A percentile compares a stretch with the other conserved stretches of the same genome.
These are phyloP conservation scores for Drosophila oshimai DNA, from an alignment of 1,140 invertebrate genomes.

Conservation along the genomic window DNA sequence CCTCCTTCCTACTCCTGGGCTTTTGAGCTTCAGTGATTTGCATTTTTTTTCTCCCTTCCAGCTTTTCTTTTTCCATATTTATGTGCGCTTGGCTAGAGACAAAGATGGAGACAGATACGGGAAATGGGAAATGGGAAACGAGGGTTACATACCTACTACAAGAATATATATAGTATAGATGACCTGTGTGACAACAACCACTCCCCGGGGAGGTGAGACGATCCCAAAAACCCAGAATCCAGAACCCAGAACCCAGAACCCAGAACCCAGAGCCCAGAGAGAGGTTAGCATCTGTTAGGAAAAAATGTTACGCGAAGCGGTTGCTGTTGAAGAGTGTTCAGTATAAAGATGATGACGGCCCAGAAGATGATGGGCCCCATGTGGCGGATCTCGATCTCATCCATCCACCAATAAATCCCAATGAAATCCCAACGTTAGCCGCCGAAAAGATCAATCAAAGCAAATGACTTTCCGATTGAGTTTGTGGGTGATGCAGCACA, in stretches of 20 bases:
- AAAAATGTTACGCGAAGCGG: conserved; percentile 23
- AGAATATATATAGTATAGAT: conserved; percentile 30
- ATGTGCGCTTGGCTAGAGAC: conserved; percentile 58
- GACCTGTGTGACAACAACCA: conserved; percentile 60
- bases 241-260: background rate
- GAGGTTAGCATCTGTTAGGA: conserved; percentile 36
- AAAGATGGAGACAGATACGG: conserved; percentile 44
- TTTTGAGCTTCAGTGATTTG: conserved; percentile 79
- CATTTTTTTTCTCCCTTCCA: conserved; percentile 44
- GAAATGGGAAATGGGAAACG: background rate
- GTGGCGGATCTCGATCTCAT: conserved; percentile 50
- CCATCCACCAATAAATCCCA: no score
- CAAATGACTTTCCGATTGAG: conserved; percentile 13
- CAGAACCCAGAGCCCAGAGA: conserved; percentile 4
- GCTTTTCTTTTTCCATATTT: conserved; percentile 49
- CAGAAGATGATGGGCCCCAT: conserved; percentile 40
- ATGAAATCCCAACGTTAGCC: background rate
- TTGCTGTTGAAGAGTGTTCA: background rate
- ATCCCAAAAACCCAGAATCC: conserved; percentile 31
- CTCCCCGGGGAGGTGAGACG: conserved; percentile 48
- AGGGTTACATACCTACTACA: background rate
- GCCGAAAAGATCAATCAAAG: conserved; percentile 67
- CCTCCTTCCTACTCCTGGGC: conserved; percentile 39
- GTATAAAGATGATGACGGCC: conserved; percentile 21
- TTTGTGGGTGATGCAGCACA: background rate